A percentile compares a stretch with the other conserved stretches of the same genome.
Conservation (phyloP, 2,888 invertebrate species). For the Agonopterix heracliana region DNA sequence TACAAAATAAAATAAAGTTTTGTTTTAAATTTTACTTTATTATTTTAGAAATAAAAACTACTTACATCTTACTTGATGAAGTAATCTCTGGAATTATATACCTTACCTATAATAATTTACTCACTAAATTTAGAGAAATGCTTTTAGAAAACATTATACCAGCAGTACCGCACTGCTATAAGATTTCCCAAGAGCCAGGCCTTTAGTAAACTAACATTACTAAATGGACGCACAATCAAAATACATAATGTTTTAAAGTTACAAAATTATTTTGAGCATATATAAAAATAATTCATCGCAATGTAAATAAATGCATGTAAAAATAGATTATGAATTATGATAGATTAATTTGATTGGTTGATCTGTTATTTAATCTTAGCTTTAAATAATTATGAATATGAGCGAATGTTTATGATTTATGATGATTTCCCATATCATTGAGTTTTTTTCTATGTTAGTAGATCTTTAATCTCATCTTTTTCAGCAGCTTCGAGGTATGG, state of each 20-base stretch:
- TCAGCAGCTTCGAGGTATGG: conserved; percentile 93
- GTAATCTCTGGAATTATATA: conserved; percentile 43
- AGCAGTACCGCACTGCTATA: conserved; percentile 24
- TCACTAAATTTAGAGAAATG: conserved; percentile 59
- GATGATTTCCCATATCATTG: conserved; percentile 5
- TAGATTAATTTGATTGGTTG: conserved; percentile 40
- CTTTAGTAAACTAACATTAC: conserved; percentile 31
- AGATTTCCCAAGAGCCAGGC: conserved; percentile 24
- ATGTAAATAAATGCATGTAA: conserved; percentile 73
- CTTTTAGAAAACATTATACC: conserved; percentile 36
- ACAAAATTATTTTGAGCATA: conserved; percentile 52
- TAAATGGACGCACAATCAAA: conserved; percentile 64
- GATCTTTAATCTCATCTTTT: conserved; percentile 91
- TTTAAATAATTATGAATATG: conserved; percentile 45
- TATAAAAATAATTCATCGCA: conserved; percentile 65
- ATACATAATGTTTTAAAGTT: conserved; percentile 41
- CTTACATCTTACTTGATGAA: conserved; percentile 51
- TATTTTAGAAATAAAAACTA: conserved; percentile 65
- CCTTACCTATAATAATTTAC: conserved; percentile 65
- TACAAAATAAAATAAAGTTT: conserved; percentile 14
- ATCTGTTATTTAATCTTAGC: conserved; percentile 49
- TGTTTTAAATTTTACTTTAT: conserved; percentile 23
- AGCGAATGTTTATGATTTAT: conserved; percentile 27
- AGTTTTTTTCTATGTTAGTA: conserved; percentile 64
- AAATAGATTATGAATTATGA: conserved; percentile 57